Base-by-base conservation (phyloP, 2,888 invertebrate species). In the Nemoura dubitans region DNA sequence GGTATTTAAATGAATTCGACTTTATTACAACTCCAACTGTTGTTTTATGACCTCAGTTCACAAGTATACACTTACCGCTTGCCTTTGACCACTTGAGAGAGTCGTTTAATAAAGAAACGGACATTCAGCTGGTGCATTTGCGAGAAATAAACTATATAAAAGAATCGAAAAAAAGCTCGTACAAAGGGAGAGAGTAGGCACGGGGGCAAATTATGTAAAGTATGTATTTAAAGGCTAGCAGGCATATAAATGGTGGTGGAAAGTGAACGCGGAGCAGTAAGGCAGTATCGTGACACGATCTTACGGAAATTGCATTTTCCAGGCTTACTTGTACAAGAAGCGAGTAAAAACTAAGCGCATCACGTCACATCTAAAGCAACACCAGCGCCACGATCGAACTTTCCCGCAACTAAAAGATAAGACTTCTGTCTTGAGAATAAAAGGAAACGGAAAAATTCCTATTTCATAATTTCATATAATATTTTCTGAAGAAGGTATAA, bases 301-400 rank as follows among this genome's bases (percentile, higher is more conserved):
- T 84, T 21, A 59, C 25, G 84, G 84, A 84, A 84, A 84, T 84
- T 84, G 84, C 84, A 84, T 84, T 76, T 84, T 84, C 84, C 76
- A 59, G 27, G 59, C 59, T 59, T 28, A 83, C 83, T 83, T 84
- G 59, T 84, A 76, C 84, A 84, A 84, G 76, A 59, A n/a, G n/a
- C n/a, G 84, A 76, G 84, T 84, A 43, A 29, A 59, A 84, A 59
- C 59, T 84, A 84, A 84, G 84, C 84, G 29, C 84, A 84, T 84
- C 84, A 84, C 59, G 59, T 26, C 84, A 59, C 59, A 59, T 84
- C 59, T 59, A 59, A 59, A 59, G 59, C 28, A 84, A 81, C 81
- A 81, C 30, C 81, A 36, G 10, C 28, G 28, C 30, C 81, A 28
- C 81, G 10, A n/a, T 30, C 29, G 28, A 81, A 81, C 28, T 81